Evolutionary conservation across 2,888 invertebrate species (phyloP), one percentile per base, ranked within the genome.

Genomic region (Homarus gammarus): DNA sequence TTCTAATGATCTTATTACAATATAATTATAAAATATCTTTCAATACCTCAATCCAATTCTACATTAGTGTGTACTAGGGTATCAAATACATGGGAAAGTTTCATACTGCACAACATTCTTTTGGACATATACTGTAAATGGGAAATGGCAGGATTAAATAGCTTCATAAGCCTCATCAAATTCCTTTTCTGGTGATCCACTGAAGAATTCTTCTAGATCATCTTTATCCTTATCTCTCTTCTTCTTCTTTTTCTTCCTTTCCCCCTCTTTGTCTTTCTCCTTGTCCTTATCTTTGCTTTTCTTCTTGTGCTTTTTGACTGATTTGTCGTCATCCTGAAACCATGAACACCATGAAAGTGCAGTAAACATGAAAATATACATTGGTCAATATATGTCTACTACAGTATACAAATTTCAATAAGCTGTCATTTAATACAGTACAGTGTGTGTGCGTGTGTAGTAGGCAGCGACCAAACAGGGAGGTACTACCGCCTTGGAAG

Each of bases 141-240:
- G n/a, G n/a, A n/a, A 31, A 70, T 56, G 51, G 84, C 84, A 44
- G 68, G 22, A 75, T 88, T 75, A 91, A n/a, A 91, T 85, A 75
- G 91, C 91, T 82, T 91, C 91, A 56, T 91, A 91, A n/a, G 91
- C 88, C 56, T 91, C 91, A 36, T 91, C 91, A 84, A 89, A 89
- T 49, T 84, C 84, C 49, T 85, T 89, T 49, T 79, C 89, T 27
- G 89, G 85, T 0, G 89, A 85, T 10, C 72, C 84, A 15, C 56
- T 73, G 27, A 85, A 85, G 68, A 91, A 91, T 18, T 91, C 91
- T 33, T 91, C 91, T 33, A 88, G 33, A 22, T 79, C 85, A 73
- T 90, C 88, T 36, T 91, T 85, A 36, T 88, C 91, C 44, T 85
- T 85, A 22, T 82, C 84, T 44, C 72, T 75, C 77, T 68, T 86